Evolutionary conservation across 1,140 invertebrate genomes (phyloP), one percentile per base, ranked within the genome.

Genomic region (Cheumatopsyche charites): DNA sequence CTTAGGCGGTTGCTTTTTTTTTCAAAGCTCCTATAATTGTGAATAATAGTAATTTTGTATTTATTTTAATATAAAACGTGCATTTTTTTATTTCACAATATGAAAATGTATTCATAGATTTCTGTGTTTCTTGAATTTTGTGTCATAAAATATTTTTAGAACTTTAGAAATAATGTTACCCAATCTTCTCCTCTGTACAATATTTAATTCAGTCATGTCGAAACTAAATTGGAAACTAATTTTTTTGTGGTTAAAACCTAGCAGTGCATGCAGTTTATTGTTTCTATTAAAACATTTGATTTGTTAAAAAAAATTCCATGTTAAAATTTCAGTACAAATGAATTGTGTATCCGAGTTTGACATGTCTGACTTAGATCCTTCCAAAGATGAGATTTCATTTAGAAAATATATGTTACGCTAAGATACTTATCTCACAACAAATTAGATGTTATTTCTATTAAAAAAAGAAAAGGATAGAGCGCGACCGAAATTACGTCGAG

Each of bases 371-470:
- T 62, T 70, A 49, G 25, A 62, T 62, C 47, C 66, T 68, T 68
- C 66, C 58, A 47, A 68, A 62, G 58, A 70, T 70, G 52, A 68
- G 66, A 68, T 47, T 68, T 68, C 41, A 29, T 68, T 61, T 62
- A 70, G 41, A 19, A 43, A 58, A 25, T 62, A 70, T 70, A 70
- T 52, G 15, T 41, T 36, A 23, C 17, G 67, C 17, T 62, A 62
- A 62, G 26, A 41, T 70, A 19, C 21, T 55, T 49, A 45, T 26
- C 47, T 68, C 42, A 45, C 21, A n/a, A 70, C 58, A 71, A 61
- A 61, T 71, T 71, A 65, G 62, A 55, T 52, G 49, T 65, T 71
- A 71, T 71, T 43, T 71, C 23, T 63, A 63, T 52, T 5, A 25
- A n/a, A n/a, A 68, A 29, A 6, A 36, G 49, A 68, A n/a, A 29